These are phyloP conservation scores for Chaitophorus viminalis DNA, from an alignment of 2,888 invertebrate species.

Conservation along the genomic window DNA sequence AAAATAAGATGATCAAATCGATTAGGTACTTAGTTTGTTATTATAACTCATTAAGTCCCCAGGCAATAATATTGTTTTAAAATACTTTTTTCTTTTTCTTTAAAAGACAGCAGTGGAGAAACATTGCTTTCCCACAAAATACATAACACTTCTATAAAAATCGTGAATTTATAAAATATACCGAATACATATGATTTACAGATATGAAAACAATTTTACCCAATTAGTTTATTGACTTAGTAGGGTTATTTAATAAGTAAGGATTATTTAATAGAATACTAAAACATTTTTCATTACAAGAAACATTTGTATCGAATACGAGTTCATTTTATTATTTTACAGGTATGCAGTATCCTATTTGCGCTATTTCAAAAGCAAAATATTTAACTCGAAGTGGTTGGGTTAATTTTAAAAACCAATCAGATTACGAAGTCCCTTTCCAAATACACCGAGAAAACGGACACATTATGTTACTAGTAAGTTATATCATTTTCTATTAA, in stretches of 20 bases:
- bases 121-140: too few relatives aligned
- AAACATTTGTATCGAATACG: too few relatives aligned
- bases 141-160: too few relatives aligned
- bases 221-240: too few relatives aligned
- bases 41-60: neutral
- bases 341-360: constrained; percentile 72
- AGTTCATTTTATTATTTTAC: constrained; percentile 10
- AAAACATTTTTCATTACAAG: too few relatives aligned
- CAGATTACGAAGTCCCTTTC: constrained; percentile 67
- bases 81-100: neutral
- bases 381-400: constrained; percentile 83
- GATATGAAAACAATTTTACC: too few relatives aligned
- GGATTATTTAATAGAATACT: too few relatives aligned
- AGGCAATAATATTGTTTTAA: neutral
- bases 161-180: too few relatives aligned
- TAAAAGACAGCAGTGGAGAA: too few relatives aligned
- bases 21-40: neutral
- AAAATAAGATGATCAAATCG: neutral
- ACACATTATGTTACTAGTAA: constrained; percentile 82
- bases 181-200: too few relatives aligned
- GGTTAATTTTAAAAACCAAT: constrained; percentile 80
- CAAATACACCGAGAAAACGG: constrained; percentile 84
- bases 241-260: too few relatives aligned
- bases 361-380: constrained; percentile 86
- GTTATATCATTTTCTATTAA: constrained; percentile 35